A percentile compares a stretch with the other conserved stretches of the same genome.
These are phyloP conservation scores for Nasonia giraulti DNA, from an alignment of 1,140 invertebrate genomes.

Conservation along the genomic window DNA sequence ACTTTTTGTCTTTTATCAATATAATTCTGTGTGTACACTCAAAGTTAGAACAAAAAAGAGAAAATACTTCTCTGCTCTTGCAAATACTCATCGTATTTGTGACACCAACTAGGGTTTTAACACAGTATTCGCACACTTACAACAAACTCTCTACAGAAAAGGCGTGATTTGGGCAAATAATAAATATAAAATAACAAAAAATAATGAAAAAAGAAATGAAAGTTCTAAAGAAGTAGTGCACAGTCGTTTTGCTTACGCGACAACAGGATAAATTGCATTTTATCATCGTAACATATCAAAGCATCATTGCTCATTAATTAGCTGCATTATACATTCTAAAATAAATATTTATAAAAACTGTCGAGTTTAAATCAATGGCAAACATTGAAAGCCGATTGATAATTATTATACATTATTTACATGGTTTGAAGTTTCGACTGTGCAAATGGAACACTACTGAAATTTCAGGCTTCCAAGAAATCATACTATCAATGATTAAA, in stretches of 20 bases:
- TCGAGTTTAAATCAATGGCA: neutral
- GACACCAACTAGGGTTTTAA: slow-evolving; percentile 2
- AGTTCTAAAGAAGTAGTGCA: slow-evolving; percentile 40
- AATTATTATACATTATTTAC: neutral
- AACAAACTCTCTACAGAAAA: slow-evolving; percentile 38
- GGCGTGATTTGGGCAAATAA: slow-evolving; percentile 19
- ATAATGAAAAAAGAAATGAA: slow-evolving; percentile 25
- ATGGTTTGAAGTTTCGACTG: neutral
- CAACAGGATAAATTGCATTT: neutral
- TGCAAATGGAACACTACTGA: neutral
- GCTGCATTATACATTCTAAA: neutral
- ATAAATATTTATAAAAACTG: neutral
- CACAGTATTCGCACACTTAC: slow-evolving; percentile 34
- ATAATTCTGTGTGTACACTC: neutral
- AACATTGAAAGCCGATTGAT: neutral
- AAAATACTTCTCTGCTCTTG: slow-evolving; percentile 1
- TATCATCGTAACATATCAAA: neutral
- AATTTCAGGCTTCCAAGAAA: neutral
- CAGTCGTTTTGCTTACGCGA: slow-evolving; percentile 14
- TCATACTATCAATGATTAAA: neutral
- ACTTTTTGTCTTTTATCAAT: slow-evolving; percentile 16
- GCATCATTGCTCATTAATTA: neutral
- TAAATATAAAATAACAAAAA: slow-evolving; percentile 17
- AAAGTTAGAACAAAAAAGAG: slow-evolving; percentile 9
- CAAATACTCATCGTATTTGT: slow-evolving; percentile 20